Evolutionary conservation across 2,888 invertebrate genomes (phyloP), one percentile per base, ranked within the genome.

Genomic region (Sphaeridia pumilis): DNA sequence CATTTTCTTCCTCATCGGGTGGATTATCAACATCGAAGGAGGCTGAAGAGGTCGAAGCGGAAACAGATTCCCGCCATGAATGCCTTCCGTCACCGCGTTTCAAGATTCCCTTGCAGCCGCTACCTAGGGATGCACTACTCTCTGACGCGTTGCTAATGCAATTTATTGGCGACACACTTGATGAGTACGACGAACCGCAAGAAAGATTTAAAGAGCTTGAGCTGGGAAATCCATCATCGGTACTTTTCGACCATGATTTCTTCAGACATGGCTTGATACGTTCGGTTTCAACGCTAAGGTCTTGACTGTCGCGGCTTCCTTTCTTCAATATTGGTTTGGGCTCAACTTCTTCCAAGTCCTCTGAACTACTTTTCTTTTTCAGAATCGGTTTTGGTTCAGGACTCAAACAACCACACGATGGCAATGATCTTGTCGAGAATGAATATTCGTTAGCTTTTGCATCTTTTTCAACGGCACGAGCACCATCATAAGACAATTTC

Each of bases 311-410:
- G 26, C 54, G 54, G n/a, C 25, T 38, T 4, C 26, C 35, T 41
- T 61, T 57, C 31, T 62, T 62, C 2, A 62, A 50, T 35, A 62
- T 62, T 20, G 62, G 62, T 44, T 59, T 58, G n/a, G 62, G 60
- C 27, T 62, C 62, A 4, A 49, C 35, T 46, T 62, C 62, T 26
- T 60, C 60, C 17, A 62, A 57, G 46, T 62, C 62, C 34, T 62
- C 62, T 4, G 60, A 60, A 49, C 60, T 60, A 4, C 58, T 58
- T 45, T 62, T 62, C 44, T 62, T 62, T 50, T 62, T 62, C 12
- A 60, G 44, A 34, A 62, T 60, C 20, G 62, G 60, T 38, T 60
- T 62, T 26, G 60, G 60, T 38, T 62, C 62, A n/a, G 58, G 60
- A 34, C 58, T 58, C 21, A 53, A 34, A 26, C 55, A 55, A 21